Base-by-base conservation (phyloP, 2,797 vertebrate species). In the Urophycis tenuis region DNA sequence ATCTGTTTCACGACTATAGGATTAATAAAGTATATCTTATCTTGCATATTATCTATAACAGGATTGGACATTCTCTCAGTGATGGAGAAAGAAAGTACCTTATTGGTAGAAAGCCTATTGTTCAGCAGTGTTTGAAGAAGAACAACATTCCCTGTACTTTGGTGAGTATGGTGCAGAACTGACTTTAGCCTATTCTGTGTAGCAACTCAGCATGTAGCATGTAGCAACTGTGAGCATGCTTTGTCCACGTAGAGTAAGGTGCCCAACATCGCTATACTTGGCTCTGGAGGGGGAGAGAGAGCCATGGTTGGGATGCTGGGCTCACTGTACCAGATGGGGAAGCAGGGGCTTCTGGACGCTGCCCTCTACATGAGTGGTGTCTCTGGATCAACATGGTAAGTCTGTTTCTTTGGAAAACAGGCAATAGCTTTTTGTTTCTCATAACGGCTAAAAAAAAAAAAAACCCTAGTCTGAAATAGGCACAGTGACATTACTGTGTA, bases 321-420 rank as follows among this genome's bases (percentile, higher is more conserved):
- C 14, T 82, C 78, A 33, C 75, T 84, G 73, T 15, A 15, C 8
- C 80, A 81, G 34, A 30, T 85, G 72, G 30, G 1, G 19, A 8
- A 80, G 69, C 60, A 49, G 10, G 74, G 69, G 36, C 71, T 82
- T 3, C 34, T 86, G 78, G 81, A 81, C 79, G 36, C 53, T n/a
- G n/a, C 80, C 70, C 67, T 84, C 34, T 85, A 85, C 45, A 45
- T 85, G 36, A n/a, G 53, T 33, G 84, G 82, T 29, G 76, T 85
- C 19, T 85, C 79, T 17, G 84, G 84, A 75, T 82, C 78, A 14
- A 85, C 81, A 7, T 85, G 84, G 84, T 85, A 78, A 31, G 73
- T 15, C 12, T 39, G 35, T 39, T 22, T 7, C 32, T 72, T 35
- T 35, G 71, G 67, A 70, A 31, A 70, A 70, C 67, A 17, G 6